These are phyloP conservation scores for Okapia johnstoni DNA, from an alignment of 2,113 vertebrate species.

Conservation along the genomic window DNA sequence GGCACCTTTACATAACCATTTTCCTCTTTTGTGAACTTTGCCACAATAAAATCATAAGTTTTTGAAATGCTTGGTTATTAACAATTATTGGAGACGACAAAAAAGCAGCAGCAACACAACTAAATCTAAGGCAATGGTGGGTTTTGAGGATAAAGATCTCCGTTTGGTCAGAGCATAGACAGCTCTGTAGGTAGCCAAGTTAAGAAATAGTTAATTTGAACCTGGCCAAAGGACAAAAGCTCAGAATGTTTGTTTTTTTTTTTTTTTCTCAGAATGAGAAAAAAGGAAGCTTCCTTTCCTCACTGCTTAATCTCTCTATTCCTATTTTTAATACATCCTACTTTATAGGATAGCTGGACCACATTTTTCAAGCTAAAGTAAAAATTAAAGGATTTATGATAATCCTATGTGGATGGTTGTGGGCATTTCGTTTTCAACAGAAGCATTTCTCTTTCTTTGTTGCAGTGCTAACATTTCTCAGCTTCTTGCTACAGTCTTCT, in stretches of 20 bases:
- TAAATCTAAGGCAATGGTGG: neutral
- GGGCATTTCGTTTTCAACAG: conserved; percentile 30
- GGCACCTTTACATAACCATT: neutral
- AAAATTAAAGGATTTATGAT: conserved; percentile 69
- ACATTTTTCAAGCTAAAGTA: conserved; percentile 53
- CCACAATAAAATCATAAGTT: neutral
- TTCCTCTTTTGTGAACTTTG: neutral
- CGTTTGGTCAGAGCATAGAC: neutral
- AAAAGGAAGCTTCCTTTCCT: conserved; percentile 24
- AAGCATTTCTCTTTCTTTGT: conserved; percentile 25
- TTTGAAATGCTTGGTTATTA: neutral
- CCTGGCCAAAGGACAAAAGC: neutral
- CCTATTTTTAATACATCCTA: conserved; percentile 59
- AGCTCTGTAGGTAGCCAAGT: neutral
- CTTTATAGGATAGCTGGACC: conserved; percentile 42
- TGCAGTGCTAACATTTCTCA: conserved; percentile 38
- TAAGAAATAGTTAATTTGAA: conserved; percentile 23
- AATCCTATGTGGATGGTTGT: conserved; percentile 40
- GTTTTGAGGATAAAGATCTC: neutral
- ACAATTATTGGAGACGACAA: neutral
- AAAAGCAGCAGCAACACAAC: neutral
- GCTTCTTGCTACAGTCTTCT: conserved; percentile 44
- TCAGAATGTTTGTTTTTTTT: conserved; percentile 31
- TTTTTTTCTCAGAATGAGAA: conserved; percentile 21
- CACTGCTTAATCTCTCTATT: neutral